Conservation (phyloP, 1,140 invertebrate species). For the Theocolax elegans region DNA sequence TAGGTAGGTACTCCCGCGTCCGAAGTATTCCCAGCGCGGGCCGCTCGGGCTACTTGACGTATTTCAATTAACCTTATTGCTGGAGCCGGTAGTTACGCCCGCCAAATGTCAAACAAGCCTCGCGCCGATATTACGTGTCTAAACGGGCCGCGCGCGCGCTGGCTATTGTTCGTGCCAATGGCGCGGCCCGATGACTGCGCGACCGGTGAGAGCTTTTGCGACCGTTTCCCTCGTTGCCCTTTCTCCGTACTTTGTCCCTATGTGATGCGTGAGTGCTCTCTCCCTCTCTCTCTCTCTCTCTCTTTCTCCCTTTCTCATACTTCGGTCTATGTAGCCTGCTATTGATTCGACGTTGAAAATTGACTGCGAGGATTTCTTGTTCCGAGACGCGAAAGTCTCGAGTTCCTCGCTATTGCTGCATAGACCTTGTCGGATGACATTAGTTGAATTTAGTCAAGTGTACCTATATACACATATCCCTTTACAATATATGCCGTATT, state of each 20-base stretch:
- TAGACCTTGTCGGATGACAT: too few species aligned
- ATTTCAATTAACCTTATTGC: conserved; percentile 60
- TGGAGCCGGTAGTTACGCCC: conserved; percentile 45
- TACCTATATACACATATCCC: too few species aligned
- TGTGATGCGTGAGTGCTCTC: too few species aligned
- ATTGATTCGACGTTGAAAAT: too few species aligned
- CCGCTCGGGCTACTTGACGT: conserved; percentile 49
- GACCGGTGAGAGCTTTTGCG: conserved; percentile 8
- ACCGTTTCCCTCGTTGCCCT: neutral
- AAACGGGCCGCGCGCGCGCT: neutral
- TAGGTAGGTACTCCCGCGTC: neutral
- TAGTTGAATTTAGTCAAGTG: too few species aligned
- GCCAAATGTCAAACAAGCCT: conserved; percentile 53
- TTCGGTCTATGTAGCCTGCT: neutral
- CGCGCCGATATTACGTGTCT: conserved; percentile 33
- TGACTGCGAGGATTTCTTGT: too few species aligned
- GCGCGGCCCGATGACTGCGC: too few species aligned
- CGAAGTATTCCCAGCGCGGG: conserved; percentile 42
- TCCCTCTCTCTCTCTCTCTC: too few species aligned
- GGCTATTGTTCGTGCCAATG: neutral
- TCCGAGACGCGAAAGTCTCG: too few species aligned
- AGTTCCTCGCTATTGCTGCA: too few species aligned
- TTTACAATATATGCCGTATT: too few species aligned
- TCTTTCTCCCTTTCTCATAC: too few species aligned
- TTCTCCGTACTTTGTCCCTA: conserved; percentile 11